Evolutionary conservation across 1,140 invertebrate genomes (phyloP).

Genomic region (Leucophenga varia): DNA sequence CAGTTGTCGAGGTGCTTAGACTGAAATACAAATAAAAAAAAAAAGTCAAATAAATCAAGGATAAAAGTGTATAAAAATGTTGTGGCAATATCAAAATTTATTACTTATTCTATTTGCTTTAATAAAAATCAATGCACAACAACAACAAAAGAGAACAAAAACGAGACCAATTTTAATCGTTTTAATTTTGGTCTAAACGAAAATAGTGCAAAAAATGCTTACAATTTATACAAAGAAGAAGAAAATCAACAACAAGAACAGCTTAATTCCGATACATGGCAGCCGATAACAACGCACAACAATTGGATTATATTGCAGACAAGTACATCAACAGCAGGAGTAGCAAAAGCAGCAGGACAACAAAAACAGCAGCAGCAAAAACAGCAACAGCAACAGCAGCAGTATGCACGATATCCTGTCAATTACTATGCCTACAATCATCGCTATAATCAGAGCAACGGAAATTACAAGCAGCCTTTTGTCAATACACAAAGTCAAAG

Average conservation of each 20-base stretch:
- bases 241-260: slow-evolving; percentile 24
- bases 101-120: too few species aligned
- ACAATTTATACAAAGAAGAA: slow-evolving; percentile 3
- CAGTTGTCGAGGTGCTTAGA: too few species aligned
- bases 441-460: slow-evolving; percentile 33
- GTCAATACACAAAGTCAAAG: slow-evolving; percentile 2
- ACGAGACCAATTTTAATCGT: slow-evolving; percentile 20
- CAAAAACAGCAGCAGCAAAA: slow-evolving; percentile 4
- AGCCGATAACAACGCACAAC: slow-evolving; percentile 35
- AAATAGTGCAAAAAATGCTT: too few species aligned
- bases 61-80: too few species aligned
- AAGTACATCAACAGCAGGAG: slow-evolving; percentile 38
- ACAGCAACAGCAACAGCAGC: slow-evolving; percentile 5
- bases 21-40: slow-evolving; percentile 8
- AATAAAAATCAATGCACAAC: too few species aligned
- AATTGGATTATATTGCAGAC: slow-evolving; percentile 48
- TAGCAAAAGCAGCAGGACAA: slow-evolving; percentile 13
- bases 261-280: slow-evolving; percentile 37
- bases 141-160: slow-evolving; percentile 4
- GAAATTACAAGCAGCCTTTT: slow-evolving; percentile 50
- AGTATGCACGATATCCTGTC: slow-evolving; percentile 31
- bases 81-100: too few species aligned
- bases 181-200: slow-evolving; percentile 40
- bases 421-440: slow-evolving; percentile 51
- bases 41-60: too few species aligned